Evolutionary conservation across 2,113 vertebrate genomes (phyloP).

Genomic region (Syngnathus typhle): DNA sequence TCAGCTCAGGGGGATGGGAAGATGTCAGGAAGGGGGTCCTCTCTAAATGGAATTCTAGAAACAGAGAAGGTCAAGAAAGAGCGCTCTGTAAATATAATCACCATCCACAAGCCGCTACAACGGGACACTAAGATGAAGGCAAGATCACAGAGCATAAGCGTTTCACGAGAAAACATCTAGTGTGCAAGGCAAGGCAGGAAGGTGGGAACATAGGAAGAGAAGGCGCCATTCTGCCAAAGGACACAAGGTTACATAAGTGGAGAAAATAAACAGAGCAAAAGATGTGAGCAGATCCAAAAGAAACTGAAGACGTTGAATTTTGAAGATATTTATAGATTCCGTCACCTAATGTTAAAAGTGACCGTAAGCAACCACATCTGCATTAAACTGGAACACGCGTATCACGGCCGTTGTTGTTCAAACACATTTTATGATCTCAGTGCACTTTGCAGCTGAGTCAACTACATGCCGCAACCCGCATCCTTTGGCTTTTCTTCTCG

Average conservation of each 20-base stretch:
- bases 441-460: slow-evolving; percentile 16
- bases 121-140: slow-evolving; percentile 12
- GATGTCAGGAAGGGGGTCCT: slow-evolving; percentile 98
- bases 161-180: slow-evolving; percentile 20
- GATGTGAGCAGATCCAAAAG: slow-evolving; percentile 10
- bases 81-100: slow-evolving; percentile 47
- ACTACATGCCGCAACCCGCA: slow-evolving; percentile 11
- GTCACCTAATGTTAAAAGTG: not conserved
- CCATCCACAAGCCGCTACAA: slow-evolving; percentile 27
- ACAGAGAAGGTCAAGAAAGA: slow-evolving; percentile 71
- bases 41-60: slow-evolving; percentile 99
- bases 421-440: slow-evolving; percentile 8
- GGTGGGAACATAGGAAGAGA: slow-evolving; percentile 35
- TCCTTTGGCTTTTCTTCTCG: slow-evolving; percentile 9
- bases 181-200: slow-evolving; percentile 30
- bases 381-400: not conserved
- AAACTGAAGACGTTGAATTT: slow-evolving; percentile 10
- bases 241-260: slow-evolving; percentile 40
- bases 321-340: not conserved
- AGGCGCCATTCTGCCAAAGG: slow-evolving; percentile 26
- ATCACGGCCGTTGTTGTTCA: slow-evolving; percentile 7
- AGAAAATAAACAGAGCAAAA: slow-evolving; percentile 46
- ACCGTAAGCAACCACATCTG: slow-evolving; percentile 6
- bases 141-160: slow-evolving; percentile 21
- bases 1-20: slow-evolving; percentile 93